Evolutionary conservation across 2,113 vertebrate species (phyloP), one percentile per base, ranked within the genome.

Genomic region (Oreochromis aureus): DNA sequence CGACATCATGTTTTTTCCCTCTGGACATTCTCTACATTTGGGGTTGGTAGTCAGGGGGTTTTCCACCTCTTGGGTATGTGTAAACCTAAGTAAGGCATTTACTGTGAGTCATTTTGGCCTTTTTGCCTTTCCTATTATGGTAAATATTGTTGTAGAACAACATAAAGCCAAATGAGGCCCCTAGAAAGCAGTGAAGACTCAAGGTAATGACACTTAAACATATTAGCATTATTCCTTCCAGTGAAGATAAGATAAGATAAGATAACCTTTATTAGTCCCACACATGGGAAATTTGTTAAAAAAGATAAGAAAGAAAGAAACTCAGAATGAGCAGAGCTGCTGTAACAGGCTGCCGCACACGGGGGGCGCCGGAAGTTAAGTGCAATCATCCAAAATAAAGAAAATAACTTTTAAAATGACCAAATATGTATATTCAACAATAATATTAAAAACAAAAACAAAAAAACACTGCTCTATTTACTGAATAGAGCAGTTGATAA

Each of bases 51-150:
- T 87, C 61, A 63, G 71, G 79, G 88, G 80, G 55, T 85, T 95
- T 92, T 93, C 83, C 90, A 90, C 18, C 11, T 59, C 39, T 86
- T 44, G 81, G 36, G 87, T 30, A 79, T 56, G 51, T 63, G 30
- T 78, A 80, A 78, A 36, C 73, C 15, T 76, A 73, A 80, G 22
- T 84, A 63, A 81, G 34, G n/a, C 36, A 79, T 61, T 71, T 61
- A 36, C 46, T 63, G 11, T 88, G 90, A 87, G 82, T 93, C 86
- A 92, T 91, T 59, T 76, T 83, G 30, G 32, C 80, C 73, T 63
- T 27, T 46, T 73, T 88, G 51, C 39, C 34, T 73, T 55, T 34
- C 44, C 27, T 53, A 56, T 85, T n/a, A 48, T 73, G 41, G 78
- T 81, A 81, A 86, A 83, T 59, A 46, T 53, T 87, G 61, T 55